Conservation (phyloP, 2,888 invertebrate genomes). For the Polyommatus icarus region DNA sequence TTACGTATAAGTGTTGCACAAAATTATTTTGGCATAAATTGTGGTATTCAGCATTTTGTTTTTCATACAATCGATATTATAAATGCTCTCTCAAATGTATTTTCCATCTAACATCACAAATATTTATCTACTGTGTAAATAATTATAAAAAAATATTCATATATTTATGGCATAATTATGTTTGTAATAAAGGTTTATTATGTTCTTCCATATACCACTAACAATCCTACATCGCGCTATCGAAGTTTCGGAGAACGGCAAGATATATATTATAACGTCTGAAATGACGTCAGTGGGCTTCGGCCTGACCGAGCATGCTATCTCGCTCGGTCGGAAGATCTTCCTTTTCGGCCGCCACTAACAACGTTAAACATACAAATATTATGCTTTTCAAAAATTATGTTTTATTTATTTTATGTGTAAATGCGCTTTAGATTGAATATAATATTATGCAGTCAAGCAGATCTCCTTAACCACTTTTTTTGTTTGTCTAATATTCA, state of each 20-base stretch:
- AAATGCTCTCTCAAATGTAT: conserved; percentile 14
- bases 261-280: too few relatives aligned
- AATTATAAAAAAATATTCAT: background rate
- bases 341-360: too few relatives aligned
- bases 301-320: too few relatives aligned
- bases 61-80: conserved; percentile 16
- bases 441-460: background rate
- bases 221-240: too few relatives aligned
- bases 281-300: too few relatives aligned
- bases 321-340: too few relatives aligned
- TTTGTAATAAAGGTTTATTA: background rate
- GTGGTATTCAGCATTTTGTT: conserved; percentile 19
- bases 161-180: conserved; percentile 1
- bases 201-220: background rate
- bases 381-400: background rate
- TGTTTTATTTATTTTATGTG: background rate
- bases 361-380: too few relatives aligned
- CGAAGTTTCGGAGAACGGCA: too few relatives aligned
- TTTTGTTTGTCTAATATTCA: background rate
- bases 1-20: conserved; percentile 24
- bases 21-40: conserved; percentile 22
- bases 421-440: background rate
- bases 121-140: conserved; percentile 5
- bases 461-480: background rate
- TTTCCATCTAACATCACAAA: conserved; percentile 10